These are phyloP conservation scores for Pluvianellus socialis DNA, from an alignment of 2,113 vertebrate species.

Conservation along the genomic window DNA sequence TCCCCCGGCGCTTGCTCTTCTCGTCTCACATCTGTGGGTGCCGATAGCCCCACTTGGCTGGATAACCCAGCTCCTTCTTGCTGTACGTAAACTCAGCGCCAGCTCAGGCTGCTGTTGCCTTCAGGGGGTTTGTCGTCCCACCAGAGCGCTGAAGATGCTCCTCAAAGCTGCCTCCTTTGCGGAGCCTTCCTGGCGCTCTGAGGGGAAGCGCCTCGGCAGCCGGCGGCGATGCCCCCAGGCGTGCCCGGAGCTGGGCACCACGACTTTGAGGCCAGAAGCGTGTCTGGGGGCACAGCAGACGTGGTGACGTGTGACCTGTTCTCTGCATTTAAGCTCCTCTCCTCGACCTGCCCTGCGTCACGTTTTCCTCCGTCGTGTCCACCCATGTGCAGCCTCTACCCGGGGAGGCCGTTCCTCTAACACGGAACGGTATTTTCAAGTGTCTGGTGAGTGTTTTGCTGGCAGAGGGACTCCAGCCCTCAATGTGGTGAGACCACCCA, in stretches of 20 bases:
- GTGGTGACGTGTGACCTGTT: not conserved
- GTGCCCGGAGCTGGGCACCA: not conserved
- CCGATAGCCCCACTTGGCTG: not conserved
- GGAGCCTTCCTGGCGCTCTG: not conserved
- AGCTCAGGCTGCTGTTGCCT: not conserved
- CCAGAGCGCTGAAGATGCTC: not conserved
- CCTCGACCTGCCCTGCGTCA: accelerated
- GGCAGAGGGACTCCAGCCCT: not conserved
- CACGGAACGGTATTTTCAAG: not conserved
- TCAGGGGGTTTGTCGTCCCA: not conserved
- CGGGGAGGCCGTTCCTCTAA: not conserved
- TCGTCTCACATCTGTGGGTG: not conserved
- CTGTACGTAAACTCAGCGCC: not conserved
- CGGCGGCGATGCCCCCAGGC: accelerated
- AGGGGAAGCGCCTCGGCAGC: not conserved
- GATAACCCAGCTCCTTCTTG: not conserved
- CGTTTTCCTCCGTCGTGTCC: not conserved
- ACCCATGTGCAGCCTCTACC: not conserved
- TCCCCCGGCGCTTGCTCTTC: not conserved
- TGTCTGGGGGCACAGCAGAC: not conserved
- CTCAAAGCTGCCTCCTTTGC: not conserved
- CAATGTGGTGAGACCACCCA: not conserved
- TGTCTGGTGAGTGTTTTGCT: not conserved
- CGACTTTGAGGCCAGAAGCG: accelerated
- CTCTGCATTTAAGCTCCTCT: not conserved